Evolutionary conservation across 2,888 invertebrate species (phyloP), one percentile per base, ranked within the genome.

Genomic region (Caprella mutica): DNA sequence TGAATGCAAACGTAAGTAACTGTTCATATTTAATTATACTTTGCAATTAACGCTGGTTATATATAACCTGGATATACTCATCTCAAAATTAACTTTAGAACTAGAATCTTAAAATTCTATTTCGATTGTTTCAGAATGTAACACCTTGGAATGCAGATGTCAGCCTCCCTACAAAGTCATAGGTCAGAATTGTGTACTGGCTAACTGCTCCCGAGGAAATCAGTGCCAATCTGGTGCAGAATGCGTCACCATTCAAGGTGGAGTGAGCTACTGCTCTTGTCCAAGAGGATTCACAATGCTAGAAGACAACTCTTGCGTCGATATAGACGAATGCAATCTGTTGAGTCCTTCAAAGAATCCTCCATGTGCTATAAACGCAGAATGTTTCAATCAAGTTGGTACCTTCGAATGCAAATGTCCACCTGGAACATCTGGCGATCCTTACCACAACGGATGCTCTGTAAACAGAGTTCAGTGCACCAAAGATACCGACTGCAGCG

Each of bases 211-310:
- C 1, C 29, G 48, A 12, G 59, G 56, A 33, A 57, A 55, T 30
- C 66, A 67, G 8, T 68, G 69, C 21, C 82, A 83, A 38, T 86
- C 87, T 1, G 90, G 89, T 9, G 91, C 91, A 1, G 88, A 92
- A 70, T 92, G 92, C 69, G 86, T 92, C 56, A 81, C 85, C 3
- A 90, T 91, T 67, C 84, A 90, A 14, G 88, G 88, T 26, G 87
- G 86, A 51, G 85, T 89, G 1, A 91, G 90, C 71, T 92, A 92
- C 70, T 92, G 92, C 69, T 91, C 91, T 51, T 92, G 92, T 71
- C 91, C 91, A 5, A 83, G 86, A 70, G 91, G 92, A 17, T 90
- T 80, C 71, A 80, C 81, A 58, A 84, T 86, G 23, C 80, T 80
- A 56, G 70, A 77, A 1, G 87, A 89, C 69, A 87, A 89, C 17